Evolutionary conservation across 2,888 invertebrate species (phyloP), one percentile per base, ranked within the genome.

Genomic region (Caenorhabditis sinica): DNA sequence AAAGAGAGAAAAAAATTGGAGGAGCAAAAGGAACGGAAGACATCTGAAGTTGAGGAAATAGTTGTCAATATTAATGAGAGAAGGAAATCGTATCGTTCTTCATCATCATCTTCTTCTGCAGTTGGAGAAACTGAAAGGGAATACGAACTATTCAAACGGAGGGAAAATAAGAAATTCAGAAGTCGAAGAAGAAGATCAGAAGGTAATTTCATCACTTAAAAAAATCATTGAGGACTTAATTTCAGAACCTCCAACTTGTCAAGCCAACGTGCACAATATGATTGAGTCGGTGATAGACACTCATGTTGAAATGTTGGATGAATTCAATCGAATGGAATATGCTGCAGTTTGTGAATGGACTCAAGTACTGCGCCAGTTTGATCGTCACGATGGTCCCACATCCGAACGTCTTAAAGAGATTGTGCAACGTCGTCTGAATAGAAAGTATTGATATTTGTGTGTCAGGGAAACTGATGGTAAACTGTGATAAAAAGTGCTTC

Each of bases 241-340:
- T 77, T 28, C 71, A 79, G 71, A 72, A 40, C 65, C 72, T 15
- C 65, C 43, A 25, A 72, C 63, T 13, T 72, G 72, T 20, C 72
- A 72, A 66, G n/a, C 49, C 9, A 77, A 72, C 40, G 25, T 72
- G 40, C 80, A 72, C 65, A 66, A 72, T 17, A 45, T 66, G 40
- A 45, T 73, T 17, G 65, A 65, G 15, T 61, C 69, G 1, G 72
- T 73, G 15, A 72, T 69, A 17, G 60, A 58, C 3, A 77, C 77
- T 20, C 80, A 80, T 33, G 71, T 80, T 30, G 58, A 80, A 58
- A 65, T 73, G 80, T 45, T 80, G 23, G 72, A 60, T 58, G 80
- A 80, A 28, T 80, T 80, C 73, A 73, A 80, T 36, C 45, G 30
- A 25, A 68, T 80, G 66, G 80, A 80, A n/a, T 58, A 66, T 49